These are phyloP conservation scores for Trididemnum nubilum DNA, from an alignment of 23 tunicate species.

Conservation along the genomic window DNA sequence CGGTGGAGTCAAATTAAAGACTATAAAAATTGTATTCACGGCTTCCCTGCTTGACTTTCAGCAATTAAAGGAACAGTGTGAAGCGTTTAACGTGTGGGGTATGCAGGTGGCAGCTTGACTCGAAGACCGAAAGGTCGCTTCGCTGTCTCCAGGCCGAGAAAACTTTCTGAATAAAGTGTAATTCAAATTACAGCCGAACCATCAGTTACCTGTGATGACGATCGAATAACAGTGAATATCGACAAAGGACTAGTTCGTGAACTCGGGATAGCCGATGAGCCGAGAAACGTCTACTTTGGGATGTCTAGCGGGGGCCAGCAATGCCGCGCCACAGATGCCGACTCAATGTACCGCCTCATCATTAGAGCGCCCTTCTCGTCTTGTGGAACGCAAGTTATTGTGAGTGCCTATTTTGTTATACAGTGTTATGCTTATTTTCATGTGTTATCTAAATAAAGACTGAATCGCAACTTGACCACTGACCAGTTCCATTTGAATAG, in stretches of 20 bases:
- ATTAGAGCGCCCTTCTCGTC: slow-evolving; percentile 87
- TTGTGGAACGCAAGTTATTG: slow-evolving; percentile 97
- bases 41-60: too few relatives aligned
- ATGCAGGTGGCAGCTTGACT: too few relatives aligned
- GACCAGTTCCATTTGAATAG: background rate
- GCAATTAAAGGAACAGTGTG: too few relatives aligned
- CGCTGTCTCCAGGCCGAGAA: too few relatives aligned
- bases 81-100: too few relatives aligned
- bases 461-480: too few relatives aligned
- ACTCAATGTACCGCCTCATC: slow-evolving; percentile 60
- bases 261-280: slow-evolving; percentile 85
- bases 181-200: slow-evolving; percentile 92
- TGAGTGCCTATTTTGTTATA: slow-evolving; percentile 35
- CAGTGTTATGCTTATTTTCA: too few relatives aligned
- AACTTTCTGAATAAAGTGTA: too few relatives aligned
- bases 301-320: slow-evolving; percentile 56
- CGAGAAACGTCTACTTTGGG: slow-evolving; percentile 87
- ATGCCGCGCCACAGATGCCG: slow-evolving; percentile 82
- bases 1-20: too few relatives aligned
- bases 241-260: slow-evolving; percentile 95
- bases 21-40: too few relatives aligned
- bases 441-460: background rate
- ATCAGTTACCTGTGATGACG: slow-evolving; percentile 89
- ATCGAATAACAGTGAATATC: slow-evolving; percentile 81
- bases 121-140: too few relatives aligned